phyloP scores from a whole-genome alignment of 2,113 vertebrate genomes.

The Rhinopomastus cyanomelas region DNA sequence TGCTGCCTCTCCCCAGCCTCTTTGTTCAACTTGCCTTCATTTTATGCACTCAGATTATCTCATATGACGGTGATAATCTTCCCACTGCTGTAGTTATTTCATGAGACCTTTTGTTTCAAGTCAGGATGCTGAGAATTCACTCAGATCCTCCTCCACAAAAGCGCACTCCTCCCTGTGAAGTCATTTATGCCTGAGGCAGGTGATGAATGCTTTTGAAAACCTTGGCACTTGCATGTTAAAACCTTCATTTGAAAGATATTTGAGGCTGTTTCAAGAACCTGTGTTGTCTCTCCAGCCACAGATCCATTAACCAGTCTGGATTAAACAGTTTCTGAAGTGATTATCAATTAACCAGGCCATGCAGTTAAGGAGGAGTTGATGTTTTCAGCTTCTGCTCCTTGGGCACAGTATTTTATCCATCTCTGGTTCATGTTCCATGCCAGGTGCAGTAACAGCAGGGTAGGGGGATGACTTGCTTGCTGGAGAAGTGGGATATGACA shows the following conservation, averaged over 20 bases:
- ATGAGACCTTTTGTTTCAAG: neutral
- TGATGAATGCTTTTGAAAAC: slow-evolving; percentile 28
- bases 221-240: slow-evolving; percentile 9
- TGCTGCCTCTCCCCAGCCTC: neutral
- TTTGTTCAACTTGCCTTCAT: neutral
- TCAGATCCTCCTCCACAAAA: slow-evolving; percentile 43
- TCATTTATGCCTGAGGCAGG: slow-evolving; percentile 16
- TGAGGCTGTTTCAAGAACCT: neutral
- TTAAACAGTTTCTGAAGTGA: slow-evolving; percentile 14
- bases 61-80: neutral
- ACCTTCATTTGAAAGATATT: neutral
- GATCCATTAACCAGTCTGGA: neutral
- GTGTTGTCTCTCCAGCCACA: neutral
- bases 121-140: slow-evolving; percentile 28
- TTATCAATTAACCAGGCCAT: slow-evolving; percentile 11
- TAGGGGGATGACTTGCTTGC: fast-evolving
- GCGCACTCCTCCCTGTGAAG: slow-evolving; percentile 30
- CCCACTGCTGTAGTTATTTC: neutral
- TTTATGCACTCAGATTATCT: neutral
- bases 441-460: fast-evolving
- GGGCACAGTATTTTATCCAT: neutral
- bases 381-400: neutral
- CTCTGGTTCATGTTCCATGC: fast-evolving
- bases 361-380: neutral
- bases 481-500: neutral